Conservation (phyloP, 2,797 vertebrate species). For the Pristis pectinata region DNA sequence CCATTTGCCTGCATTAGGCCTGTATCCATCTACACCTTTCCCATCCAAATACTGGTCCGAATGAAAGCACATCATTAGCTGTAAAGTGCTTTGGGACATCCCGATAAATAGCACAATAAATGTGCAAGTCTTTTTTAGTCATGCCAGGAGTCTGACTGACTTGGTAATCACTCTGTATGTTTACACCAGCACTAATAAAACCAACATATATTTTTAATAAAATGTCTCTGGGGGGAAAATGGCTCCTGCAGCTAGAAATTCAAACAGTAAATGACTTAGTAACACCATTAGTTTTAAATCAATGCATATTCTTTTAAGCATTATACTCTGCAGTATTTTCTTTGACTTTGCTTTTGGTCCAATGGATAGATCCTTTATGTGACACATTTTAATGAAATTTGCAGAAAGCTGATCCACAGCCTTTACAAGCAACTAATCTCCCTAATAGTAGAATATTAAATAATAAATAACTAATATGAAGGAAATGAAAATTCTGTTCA, state of each 20-base stretch:
- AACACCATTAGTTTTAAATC: not conserved
- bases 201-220: not conserved
- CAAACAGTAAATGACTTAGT: not conserved
- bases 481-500: conserved; percentile 5
- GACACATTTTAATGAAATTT: not conserved
- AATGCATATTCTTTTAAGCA: not conserved
- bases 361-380: not conserved
- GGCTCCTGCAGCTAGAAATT: not conserved
- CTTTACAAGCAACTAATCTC: not conserved
- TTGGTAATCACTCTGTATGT: not conserved
- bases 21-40: too few relatives aligned
- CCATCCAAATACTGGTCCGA: too few relatives aligned
- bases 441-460: not conserved
- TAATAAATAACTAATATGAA: not conserved
- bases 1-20: too few relatives aligned
- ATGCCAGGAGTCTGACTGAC: too few relatives aligned
- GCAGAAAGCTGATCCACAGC: not conserved
- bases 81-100: too few relatives aligned
- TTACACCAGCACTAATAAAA: not conserved
- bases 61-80: too few relatives aligned
- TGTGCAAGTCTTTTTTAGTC: too few relatives aligned
- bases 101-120: too few relatives aligned
- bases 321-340: not conserved
- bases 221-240: not conserved
- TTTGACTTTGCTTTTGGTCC: not conserved